These are phyloP conservation scores for Deroptyus accipitrinus DNA, from an alignment of 2,113 vertebrate genomes.

Conservation along the genomic window DNA sequence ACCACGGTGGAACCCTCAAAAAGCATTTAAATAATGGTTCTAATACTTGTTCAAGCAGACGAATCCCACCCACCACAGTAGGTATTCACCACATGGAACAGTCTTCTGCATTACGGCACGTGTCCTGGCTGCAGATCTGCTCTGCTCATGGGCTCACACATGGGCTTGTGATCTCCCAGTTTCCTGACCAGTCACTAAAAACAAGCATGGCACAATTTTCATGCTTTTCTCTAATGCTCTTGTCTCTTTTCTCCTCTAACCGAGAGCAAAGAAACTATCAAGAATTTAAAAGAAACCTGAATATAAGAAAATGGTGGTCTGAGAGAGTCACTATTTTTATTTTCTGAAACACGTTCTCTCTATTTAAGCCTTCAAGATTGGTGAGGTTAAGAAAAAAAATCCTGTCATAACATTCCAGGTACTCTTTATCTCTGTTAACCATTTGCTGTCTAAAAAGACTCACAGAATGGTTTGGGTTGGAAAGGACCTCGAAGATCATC, in stretches of 20 bases:
- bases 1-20: background rate
- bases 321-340: background rate
- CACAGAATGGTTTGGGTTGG: background rate
- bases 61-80: background rate
- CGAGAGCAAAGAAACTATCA: background rate
- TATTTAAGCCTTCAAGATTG: background rate
- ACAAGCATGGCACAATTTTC: accelerated
- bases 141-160: background rate
- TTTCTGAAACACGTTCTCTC: background rate
- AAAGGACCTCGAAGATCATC: background rate
- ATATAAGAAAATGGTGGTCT: background rate
- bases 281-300: background rate
- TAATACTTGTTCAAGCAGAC: background rate
- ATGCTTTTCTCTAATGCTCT: background rate
- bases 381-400: background rate
- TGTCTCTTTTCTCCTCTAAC: background rate
- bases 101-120: background rate
- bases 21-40: background rate
- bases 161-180: background rate
- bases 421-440: background rate
- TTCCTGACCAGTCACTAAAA: background rate
- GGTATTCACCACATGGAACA: background rate
- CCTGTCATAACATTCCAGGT: background rate
- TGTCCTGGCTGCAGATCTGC: background rate
- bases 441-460: background rate